These are phyloP conservation scores for Clarias fuscus DNA, from an alignment of 2,797 vertebrate species.

Conservation along the genomic window DNA sequence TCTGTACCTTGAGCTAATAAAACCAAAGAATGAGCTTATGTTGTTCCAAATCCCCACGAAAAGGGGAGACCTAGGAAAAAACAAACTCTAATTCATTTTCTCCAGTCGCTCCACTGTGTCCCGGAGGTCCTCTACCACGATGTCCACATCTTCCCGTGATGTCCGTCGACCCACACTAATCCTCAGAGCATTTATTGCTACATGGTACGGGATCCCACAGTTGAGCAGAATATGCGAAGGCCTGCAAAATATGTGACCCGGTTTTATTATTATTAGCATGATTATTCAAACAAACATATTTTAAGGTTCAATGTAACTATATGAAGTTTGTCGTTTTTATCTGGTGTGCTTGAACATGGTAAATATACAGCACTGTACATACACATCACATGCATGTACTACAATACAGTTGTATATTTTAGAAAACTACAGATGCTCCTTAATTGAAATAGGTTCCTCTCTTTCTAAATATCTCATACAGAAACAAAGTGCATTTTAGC, in stretches of 20 bases:
- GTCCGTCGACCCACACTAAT: conserved; percentile 88
- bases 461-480: no score
- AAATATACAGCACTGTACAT: no score
- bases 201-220: conserved; percentile 77
- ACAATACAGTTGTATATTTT: not conserved
- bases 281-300: not conserved
- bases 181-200: conserved; percentile 86
- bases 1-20: not conserved
- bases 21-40: not conserved
- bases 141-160: conserved; percentile 81
- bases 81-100: conserved; percentile 57
- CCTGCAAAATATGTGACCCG: conserved; percentile 65
- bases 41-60: not conserved
- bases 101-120: conserved; percentile 79
- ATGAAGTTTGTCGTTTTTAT: not conserved
- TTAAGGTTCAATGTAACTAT: not conserved
- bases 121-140: conserved; percentile 83
- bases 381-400: no score
- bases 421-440: not conserved
- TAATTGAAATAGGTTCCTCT: not conserved
- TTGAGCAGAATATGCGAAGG: conserved; percentile 88
- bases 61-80: not conserved
- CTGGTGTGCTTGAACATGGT: not conserved
- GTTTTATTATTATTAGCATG: no score
- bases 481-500: not conserved